Base-by-base conservation (phyloP, 2,113 vertebrate species). In the Tachysurus fulvidraco region DNA sequence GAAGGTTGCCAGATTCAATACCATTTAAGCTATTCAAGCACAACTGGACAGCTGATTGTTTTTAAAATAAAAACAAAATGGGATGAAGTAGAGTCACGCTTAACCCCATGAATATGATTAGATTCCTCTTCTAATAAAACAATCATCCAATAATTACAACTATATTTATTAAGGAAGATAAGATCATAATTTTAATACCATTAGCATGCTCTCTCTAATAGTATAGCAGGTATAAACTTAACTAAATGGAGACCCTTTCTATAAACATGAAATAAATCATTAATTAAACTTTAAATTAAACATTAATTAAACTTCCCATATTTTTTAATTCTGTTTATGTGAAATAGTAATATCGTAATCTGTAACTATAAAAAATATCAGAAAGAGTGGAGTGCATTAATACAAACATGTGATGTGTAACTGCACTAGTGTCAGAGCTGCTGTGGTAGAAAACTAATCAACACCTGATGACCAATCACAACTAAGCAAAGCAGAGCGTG, bases 1-100 rank as follows among this genome's bases (percentile, higher is more conserved):
- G 0, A 17, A 3, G 54, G 67, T 84, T 83, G 82, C 82, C 83
- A 83, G 81, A 84, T 83, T 86, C 87, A 86, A 62, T 91, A 89
- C 69, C 84, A 79, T 7, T 23, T 73, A 46, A 12, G 44, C 1
- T 44, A 21, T 36, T 21, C 36, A 44, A 44, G 1, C 65, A 69
- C 65, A 67, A 67, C n/a, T 30, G n/a, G 64, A 30, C n/a, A 5
- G 28, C 8, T 16, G 30, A 36, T 69, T 30, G 28, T 69, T 17
- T 17, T 36, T 36, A 69, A 30, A 67, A 69, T 36, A 36, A 36
- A 36, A 36, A 36, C 36, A 36, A 36, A 36, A n/a, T n/a, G 23
- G 6, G 12, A 50, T 25, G 44, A 25, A 50, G 23, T n/a, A 52
- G 44, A 30, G 10, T 74, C 25, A 46, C 28, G 7, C 23, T 17